Conservation (phyloP, 1,140 invertebrate genomes). For the Plectrocnemia conspersa region DNA sequence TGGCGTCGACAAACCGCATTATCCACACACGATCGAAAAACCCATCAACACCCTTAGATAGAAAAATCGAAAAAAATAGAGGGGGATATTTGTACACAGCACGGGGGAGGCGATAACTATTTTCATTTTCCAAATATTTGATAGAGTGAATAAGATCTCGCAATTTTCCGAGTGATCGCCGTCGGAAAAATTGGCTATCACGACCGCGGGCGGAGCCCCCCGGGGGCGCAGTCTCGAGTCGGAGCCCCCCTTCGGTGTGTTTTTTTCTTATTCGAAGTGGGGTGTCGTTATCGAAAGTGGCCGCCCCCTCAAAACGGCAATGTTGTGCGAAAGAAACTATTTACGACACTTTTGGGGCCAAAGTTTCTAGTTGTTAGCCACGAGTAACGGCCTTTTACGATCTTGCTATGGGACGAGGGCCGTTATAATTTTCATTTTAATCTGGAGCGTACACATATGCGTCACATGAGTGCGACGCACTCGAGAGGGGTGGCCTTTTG, state of each 20-base stretch:
- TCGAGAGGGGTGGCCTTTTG: background rate
- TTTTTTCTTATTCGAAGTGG: constrained; percentile 23
- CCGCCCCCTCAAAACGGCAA: constrained; percentile 1
- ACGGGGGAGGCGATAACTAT: constrained; percentile 21
- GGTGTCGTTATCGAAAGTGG: constrained; percentile 27
- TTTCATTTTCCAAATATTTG: constrained; percentile 30
- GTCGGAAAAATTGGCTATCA: constrained; percentile 31
- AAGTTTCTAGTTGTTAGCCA: constrained; percentile 7
- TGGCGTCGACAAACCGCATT: constrained; percentile 21
- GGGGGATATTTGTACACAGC: no score
- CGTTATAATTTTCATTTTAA: constrained; percentile 21
- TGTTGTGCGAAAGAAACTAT: constrained; percentile 23
- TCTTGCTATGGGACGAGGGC: background rate
- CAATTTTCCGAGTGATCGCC: constrained; percentile 29
- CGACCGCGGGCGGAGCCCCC: background rate
- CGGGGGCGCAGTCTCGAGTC: background rate
- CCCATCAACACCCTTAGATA: background rate
- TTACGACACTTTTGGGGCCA: constrained; percentile 16
- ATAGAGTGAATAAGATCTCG: constrained; percentile 30
- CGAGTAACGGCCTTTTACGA: constrained; percentile 20
- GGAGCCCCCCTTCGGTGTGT: background rate
- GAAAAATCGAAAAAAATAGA: no score
- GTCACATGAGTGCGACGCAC: background rate
- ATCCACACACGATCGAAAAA: constrained; percentile 3
- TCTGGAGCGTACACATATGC: background rate